Conservation (phyloP, 2,888 invertebrate genomes). For the Plagodis pulveraria region DNA sequence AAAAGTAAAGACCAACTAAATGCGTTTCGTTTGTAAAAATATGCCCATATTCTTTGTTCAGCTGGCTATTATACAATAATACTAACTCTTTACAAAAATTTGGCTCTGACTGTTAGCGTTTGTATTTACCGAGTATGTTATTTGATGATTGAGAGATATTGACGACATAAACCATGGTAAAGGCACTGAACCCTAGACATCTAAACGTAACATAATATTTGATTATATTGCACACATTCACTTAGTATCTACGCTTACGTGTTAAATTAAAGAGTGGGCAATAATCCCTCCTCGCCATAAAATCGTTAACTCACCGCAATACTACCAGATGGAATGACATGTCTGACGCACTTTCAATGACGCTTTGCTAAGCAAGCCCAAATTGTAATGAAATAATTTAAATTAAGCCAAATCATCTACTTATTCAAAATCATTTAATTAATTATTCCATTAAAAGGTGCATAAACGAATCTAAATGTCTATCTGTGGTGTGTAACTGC, state of each 20-base stretch:
- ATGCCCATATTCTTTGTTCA: no score
- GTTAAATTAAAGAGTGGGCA: constrained; percentile 75
- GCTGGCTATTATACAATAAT: no score
- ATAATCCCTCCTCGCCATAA: constrained; percentile 85
- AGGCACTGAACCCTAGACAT: constrained; percentile 51
- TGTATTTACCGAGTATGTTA: no score
- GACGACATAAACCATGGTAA: not conserved
- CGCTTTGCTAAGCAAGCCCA: constrained; percentile 76
- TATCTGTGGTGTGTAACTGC: no score
- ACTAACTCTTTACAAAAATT: no score
- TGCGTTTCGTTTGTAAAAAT: no score
- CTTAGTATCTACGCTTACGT: constrained; percentile 63
- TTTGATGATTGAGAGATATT: not conserved
- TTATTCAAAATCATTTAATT: not conserved
- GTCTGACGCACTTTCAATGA: constrained; percentile 67
- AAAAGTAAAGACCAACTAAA: no score
- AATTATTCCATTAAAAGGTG: not conserved
- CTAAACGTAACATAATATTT: constrained; percentile 63
- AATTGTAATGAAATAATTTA: constrained; percentile 18
- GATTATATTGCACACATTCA: constrained; percentile 82
- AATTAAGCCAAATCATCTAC: constrained; percentile 1
- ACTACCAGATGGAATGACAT: constrained; percentile 82
- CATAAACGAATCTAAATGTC: constrained; percentile 1
- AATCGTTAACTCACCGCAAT: constrained; percentile 82
- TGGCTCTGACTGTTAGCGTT: no score